A percentile compares a stretch with the other conserved stretches of the same genome.
phyloP scores from a whole-genome alignment of 2,888 invertebrate species.

The Hedya salicella region DNA sequence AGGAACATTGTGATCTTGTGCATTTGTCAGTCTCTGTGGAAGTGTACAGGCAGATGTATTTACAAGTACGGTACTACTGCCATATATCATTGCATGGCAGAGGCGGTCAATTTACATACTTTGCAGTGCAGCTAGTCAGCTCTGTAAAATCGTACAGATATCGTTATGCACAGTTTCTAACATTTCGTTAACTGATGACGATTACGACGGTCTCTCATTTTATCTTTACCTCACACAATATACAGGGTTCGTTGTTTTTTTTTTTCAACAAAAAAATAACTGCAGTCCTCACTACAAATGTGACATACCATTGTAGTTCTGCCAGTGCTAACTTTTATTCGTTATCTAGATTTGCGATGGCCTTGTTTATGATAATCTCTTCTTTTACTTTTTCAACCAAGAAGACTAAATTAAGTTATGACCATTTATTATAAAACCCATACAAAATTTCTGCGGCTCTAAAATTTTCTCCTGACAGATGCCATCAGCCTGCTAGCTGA shows the following conservation, averaged over 20 bases:
- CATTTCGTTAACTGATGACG: too few species aligned
- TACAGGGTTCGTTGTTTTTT: background rate
- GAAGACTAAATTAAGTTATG: slow-evolving; percentile 7
- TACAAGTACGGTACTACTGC: too few species aligned
- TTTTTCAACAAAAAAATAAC: too few species aligned
- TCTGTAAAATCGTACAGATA: too few species aligned
- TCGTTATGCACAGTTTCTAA: too few species aligned
- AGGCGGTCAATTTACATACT: too few species aligned
- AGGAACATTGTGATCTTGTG: too few species aligned
- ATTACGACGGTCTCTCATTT: too few species aligned
- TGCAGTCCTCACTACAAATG: background rate
- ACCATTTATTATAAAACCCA: slow-evolving; percentile 26
- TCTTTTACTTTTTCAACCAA: slow-evolving; percentile 5
- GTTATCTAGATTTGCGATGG: background rate
- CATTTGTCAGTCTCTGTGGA: too few species aligned
- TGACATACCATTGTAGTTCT: slow-evolving; percentile 4
- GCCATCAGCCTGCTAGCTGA: slow-evolving; percentile 67
- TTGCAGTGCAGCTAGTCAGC: too few species aligned
- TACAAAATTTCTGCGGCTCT: slow-evolving; percentile 52
- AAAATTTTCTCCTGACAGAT: slow-evolving; percentile 66
- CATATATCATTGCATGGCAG: too few species aligned
- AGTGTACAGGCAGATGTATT: too few species aligned
- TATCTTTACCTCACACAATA: slow-evolving; percentile 1
- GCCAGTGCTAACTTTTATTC: slow-evolving; percentile 2
- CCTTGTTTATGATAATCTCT: background rate